Percentiles rank a stretch among this genome's conserved stretches.
Conservation (phyloP, 2,888 invertebrate genomes). For the Drosophila kuntzei region DNA sequence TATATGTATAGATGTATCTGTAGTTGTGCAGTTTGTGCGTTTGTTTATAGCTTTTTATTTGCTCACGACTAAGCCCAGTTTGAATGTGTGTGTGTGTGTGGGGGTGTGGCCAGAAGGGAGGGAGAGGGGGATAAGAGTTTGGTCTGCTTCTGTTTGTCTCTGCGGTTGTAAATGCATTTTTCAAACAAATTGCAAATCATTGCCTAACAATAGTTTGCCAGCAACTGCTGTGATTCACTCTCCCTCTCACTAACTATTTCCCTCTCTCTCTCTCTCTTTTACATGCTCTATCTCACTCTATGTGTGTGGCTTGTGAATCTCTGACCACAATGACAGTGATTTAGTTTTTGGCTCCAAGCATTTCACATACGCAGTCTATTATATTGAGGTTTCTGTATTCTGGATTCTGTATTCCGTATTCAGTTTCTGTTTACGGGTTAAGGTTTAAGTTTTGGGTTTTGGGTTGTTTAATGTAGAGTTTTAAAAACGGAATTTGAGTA, state of each 20-base stretch:
- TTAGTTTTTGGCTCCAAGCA: conserved; percentile 72
- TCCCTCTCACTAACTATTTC: neutral
- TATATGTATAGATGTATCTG: conserved; percentile 22
- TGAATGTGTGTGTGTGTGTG: neutral
- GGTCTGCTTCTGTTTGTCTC: conserved; percentile 67
- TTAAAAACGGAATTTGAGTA: conserved; percentile 51
- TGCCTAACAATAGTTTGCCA: conserved; percentile 78
- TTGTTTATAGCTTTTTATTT: conserved; percentile 73
- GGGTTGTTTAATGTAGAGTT: conserved; percentile 40
- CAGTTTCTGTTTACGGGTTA: neutral
- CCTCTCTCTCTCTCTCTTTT: neutral
- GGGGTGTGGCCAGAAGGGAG: neutral
- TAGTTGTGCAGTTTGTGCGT: conserved; percentile 43
- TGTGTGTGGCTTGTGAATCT: conserved; percentile 52
- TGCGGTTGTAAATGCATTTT: conserved; percentile 82
- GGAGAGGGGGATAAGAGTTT: neutral
- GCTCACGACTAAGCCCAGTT: conserved; percentile 48
- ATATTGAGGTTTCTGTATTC: conserved; percentile 45
- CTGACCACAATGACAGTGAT: conserved; percentile 77
- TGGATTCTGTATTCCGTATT: neutral
- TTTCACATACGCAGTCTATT: conserved; percentile 67
- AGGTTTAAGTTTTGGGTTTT: neutral
- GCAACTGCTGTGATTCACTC: conserved; percentile 51
- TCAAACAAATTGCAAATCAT: conserved; percentile 82
- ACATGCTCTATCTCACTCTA: conserved; percentile 10